These are phyloP conservation scores for Cyanistes caeruleus DNA, from an alignment of 2,113 vertebrate genomes.

Conservation along the genomic window DNA sequence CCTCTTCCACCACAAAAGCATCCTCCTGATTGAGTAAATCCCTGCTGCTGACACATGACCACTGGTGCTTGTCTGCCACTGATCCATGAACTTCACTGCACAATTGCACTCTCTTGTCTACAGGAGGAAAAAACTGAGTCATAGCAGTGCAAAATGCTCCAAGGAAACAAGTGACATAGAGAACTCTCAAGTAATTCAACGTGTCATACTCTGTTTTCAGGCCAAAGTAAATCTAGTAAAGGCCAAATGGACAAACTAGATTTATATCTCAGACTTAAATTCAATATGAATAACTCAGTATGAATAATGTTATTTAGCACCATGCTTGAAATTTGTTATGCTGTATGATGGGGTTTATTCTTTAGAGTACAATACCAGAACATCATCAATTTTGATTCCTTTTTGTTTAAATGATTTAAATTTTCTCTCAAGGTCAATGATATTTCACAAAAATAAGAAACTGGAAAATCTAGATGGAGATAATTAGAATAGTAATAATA, in stretches of 20 bases:
- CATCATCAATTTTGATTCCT: not conserved
- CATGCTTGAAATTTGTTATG: not conserved
- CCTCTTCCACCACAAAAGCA: not conserved
- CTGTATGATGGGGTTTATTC: not conserved
- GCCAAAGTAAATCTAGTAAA: not conserved
- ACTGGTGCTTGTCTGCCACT: not conserved
- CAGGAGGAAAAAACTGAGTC: not conserved
- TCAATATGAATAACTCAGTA: not conserved
- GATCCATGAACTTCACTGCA: not conserved
- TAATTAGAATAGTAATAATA: not conserved
- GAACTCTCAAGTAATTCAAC: not conserved
- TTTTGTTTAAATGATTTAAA: not conserved
- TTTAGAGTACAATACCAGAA: not conserved
- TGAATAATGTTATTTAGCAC: not conserved
- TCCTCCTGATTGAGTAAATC: not conserved
- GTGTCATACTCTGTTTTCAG: not conserved
- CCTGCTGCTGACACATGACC: not conserved
- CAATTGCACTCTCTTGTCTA: rapidly evolving
- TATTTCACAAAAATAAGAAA: not conserved
- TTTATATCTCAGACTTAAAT: not conserved
- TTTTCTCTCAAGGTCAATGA: not conserved
- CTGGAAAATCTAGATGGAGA: not conserved
- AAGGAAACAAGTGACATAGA: not conserved
- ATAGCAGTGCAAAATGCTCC: not conserved
- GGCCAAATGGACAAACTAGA: not conserved